Base-by-base conservation (phyloP, 2,113 vertebrate species). In the Triplophysa tibetana region DNA sequence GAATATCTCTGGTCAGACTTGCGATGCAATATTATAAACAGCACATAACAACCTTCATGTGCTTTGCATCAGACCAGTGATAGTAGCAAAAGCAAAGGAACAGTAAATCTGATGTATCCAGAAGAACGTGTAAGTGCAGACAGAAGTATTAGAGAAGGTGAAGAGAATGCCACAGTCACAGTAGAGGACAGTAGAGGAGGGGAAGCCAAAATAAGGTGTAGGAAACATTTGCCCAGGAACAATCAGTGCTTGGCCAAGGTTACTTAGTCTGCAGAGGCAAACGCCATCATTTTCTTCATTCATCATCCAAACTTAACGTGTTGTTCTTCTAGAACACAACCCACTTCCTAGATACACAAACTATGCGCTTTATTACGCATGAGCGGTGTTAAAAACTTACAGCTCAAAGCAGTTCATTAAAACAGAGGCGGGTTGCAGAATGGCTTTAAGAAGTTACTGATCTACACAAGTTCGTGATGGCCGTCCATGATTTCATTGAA, bases 191-290 rank as follows among this genome's bases (percentile, higher is more conserved):
- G 21, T 56, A 76, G 73, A 78, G 29, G 64, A 77, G 70, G 63
- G 26, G 50, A 83, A 81, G 78, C 67, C 65, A 50, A 74, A 80
- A 81, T 77, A 89, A 83, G 85, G 79, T 84, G 87, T 80, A 81
- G 84, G 90, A 90, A 90, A 91, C 89, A 86, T 89, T 89, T 91
- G 87, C 87, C 88, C 89, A 85, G 88, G 86, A 90, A 89, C 87
- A 87, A 85, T 82, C 79, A 75, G 85, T 90, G 87, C 84, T 89
- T 92, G 86, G 89, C 91, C 93, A 93, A 93, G 93, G 93, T 93
- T 93, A 93, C 93, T 93, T 92, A 92, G 91, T 88, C 90, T 90
- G 88, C 88, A 85, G 91, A 90, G 92, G 91, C 88, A 88, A 38
- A 90, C 86, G 81, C 80, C 65, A 82, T 89, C 85, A 85, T 89